A percentile compares a stretch with the other conserved stretches of the same genome.
Evolutionary conservation across 2,113 vertebrate genomes (phyloP).

Genomic region (Genyomyrus donnyi): DNA sequence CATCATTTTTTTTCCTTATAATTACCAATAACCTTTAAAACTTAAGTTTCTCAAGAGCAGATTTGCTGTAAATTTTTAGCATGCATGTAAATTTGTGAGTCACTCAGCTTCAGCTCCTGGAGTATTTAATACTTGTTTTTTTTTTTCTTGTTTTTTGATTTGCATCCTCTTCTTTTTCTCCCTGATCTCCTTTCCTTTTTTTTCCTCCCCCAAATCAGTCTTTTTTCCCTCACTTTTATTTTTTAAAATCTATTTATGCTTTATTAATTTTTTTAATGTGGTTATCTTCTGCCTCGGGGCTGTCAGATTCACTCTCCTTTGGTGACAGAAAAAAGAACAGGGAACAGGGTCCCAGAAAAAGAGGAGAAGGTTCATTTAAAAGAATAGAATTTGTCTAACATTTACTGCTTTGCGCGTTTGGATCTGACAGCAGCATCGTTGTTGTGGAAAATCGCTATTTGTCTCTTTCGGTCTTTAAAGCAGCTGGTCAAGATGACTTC

Average conservation of each 20-base stretch:
- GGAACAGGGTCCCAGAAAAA: constrained; percentile 57
- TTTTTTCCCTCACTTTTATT: constrained; percentile 6
- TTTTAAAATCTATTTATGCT: constrained; percentile 31
- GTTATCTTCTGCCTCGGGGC: not conserved
- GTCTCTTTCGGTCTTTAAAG: constrained; percentile 26
- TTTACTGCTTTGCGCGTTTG: constrained; percentile 39
- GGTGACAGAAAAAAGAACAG: constrained; percentile 34
- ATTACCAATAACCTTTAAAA: constrained; percentile 65
- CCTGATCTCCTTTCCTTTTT: constrained; percentile 51
- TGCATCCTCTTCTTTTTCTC: constrained; percentile 59
- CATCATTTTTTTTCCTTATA: constrained; percentile 43
- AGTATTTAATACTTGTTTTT: constrained; percentile 37
- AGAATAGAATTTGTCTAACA: constrained; percentile 58
- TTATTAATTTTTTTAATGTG: not conserved
- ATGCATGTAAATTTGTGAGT: constrained; percentile 69
- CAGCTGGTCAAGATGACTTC: not conserved
- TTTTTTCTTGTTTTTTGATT: constrained; percentile 42
- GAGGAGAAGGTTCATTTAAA: constrained; percentile 47
- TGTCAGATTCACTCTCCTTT: constrained; percentile 1
- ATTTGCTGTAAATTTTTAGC: constrained; percentile 62
- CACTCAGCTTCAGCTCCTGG: constrained; percentile 54
- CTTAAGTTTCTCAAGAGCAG: constrained; percentile 67
- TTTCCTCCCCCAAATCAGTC: constrained; percentile 32
- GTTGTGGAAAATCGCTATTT: constrained; percentile 30
- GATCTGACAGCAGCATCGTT: constrained; percentile 24